Conservation (phyloP, 2,113 vertebrate genomes). For the Muscicapa adusta region DNA sequence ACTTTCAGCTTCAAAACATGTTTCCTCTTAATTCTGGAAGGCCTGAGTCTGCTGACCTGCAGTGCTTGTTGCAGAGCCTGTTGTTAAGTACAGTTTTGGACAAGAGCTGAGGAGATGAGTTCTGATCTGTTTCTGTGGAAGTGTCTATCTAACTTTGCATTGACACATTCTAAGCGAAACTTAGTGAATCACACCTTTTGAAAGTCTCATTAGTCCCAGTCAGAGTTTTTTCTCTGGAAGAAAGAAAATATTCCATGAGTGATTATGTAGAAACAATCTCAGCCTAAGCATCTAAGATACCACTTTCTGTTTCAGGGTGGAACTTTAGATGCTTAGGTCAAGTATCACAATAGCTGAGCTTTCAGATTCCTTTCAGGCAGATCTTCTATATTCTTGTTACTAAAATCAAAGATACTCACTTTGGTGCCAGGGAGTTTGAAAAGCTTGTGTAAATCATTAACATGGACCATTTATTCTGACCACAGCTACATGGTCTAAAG, state of each 20-base stretch:
- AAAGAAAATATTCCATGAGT: neutral
- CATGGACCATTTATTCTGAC: conserved; percentile 41
- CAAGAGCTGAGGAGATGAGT: neutral
- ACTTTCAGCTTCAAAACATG: neutral
- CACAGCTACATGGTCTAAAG: conserved; percentile 22
- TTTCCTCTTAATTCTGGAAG: neutral
- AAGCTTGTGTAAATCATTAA: conserved; percentile 60
- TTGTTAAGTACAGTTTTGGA: neutral
- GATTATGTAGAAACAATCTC: neutral
- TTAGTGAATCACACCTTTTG: neutral
- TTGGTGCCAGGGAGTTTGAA: neutral
- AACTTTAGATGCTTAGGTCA: neutral
- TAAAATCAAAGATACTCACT: neutral
- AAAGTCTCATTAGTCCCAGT: neutral
- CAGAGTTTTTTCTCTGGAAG: neutral
- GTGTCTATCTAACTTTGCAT: neutral
- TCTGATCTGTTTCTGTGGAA: neutral
- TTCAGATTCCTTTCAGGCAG: conserved; percentile 3
- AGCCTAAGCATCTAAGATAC: neutral
- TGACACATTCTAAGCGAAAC: neutral
- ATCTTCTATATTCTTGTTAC: neutral
- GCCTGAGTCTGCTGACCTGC: neutral
- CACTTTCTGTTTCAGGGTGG: neutral
- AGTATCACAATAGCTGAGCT: neutral
- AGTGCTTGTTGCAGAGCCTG: neutral